Conservation (phyloP, 2,797 vertebrate genomes). For the Lacerta viridis region DNA sequence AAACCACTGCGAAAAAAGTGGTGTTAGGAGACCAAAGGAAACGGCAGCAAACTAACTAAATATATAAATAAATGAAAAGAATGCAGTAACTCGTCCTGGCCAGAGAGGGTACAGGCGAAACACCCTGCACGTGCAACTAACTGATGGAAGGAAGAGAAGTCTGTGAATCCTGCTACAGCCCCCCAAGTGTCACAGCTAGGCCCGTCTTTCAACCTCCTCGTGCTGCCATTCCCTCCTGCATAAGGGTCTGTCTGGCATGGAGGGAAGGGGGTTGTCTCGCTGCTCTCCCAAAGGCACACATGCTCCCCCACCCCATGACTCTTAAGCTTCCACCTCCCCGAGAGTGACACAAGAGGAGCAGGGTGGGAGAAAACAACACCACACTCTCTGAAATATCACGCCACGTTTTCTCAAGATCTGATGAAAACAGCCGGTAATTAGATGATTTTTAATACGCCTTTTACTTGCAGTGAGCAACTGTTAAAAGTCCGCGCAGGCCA, state of each 20-base stretch:
- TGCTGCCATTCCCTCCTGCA: background rate
- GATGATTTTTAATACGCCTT: background rate
- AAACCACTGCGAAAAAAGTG: background rate
- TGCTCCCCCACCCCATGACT: slow-evolving; percentile 50
- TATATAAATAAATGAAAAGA: background rate
- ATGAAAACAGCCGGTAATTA: background rate
- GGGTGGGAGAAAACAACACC: background rate
- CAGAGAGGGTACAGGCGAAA: slow-evolving; percentile 46
- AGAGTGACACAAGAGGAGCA: background rate
- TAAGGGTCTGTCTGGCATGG: background rate
- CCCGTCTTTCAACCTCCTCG: background rate
- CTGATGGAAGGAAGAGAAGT: background rate
- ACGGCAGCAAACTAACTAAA: background rate
- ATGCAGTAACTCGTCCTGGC: slow-evolving; percentile 53
- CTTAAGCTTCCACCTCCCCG: slow-evolving; percentile 26
- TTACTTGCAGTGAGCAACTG: too few species aligned
- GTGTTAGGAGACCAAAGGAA: background rate
- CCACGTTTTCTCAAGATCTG: slow-evolving; percentile 15
- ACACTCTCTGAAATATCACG: background rate
- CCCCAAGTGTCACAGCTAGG: slow-evolving; percentile 5
- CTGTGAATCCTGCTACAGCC: background rate
- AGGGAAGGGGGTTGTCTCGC: slow-evolving; percentile 42
- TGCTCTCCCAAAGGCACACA: slow-evolving; percentile 48
- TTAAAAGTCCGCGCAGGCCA: too few species aligned
- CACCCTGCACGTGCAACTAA: slow-evolving; percentile 16